Base-by-base conservation (phyloP, 2,113 vertebrate genomes). In the Rhineura floridana region DNA sequence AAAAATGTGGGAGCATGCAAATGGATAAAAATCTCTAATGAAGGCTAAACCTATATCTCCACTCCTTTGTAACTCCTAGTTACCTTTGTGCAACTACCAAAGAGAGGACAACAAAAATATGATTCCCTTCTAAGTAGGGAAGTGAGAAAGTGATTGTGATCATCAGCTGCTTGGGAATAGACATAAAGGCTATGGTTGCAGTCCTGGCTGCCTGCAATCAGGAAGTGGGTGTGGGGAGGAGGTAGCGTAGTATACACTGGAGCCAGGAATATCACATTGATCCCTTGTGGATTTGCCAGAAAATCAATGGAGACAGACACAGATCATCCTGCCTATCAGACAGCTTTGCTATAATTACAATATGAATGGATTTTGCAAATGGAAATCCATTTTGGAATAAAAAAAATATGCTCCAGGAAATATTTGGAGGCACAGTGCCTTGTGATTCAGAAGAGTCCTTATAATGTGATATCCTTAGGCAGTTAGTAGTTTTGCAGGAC, bases 251-350 rank as follows among this genome's bases (percentile, higher is more conserved):
- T 19, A 63, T 19, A 62, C 23, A 76, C 15, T 36, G 17, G 81
- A 33, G 59, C 81, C 81, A 83, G 46, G 55, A 67, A 63, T 77
- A 88, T 76, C 59, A 67, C 46, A 48, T 52, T 30, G 46, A 77
- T 83, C 78, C 87, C 72, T 36, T 52, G 36, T 77, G 72, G 86
- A 76, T 69, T 82, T 69, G 36, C 48, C 25, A 75, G 70, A 90
- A 82, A 78, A 83, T 76, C 55, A 17, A 52, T 83, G 59, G 33
- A 84, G 90, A 90, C 69, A 82, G 81, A 39, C 52, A 50, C n/a
- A 0, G 42, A 46, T 85, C 19, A 25, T 86, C 13, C 42, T 82
- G 65, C 39, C 79, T 6, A 19, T 76, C 59, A 77, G 84, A 39
- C 84, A 81, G 44, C 36, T 39, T 42, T 67, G 42, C 46, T 83